Conservation (phyloP, 2,888 invertebrate species). For the Drosophila neonasuta region DNA sequence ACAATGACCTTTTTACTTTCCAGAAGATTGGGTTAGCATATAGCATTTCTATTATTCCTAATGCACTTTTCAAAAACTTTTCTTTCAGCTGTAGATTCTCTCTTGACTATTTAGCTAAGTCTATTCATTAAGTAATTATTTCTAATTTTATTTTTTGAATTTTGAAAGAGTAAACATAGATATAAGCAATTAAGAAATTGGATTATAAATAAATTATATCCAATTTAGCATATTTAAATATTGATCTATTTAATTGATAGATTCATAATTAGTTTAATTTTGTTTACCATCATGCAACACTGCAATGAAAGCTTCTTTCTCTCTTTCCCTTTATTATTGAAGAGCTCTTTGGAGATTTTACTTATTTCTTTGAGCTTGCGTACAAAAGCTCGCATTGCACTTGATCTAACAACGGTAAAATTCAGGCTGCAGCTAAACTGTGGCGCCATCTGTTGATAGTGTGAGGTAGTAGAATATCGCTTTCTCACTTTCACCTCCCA, state of each 20-base stretch:
- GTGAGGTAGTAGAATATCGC: neutral
- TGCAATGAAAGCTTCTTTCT: neutral
- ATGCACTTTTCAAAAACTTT: conserved; percentile 8
- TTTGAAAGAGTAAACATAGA: no score
- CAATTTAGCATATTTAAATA: no score
- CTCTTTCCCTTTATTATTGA: neutral
- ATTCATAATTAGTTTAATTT: neutral
- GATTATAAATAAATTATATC: no score
- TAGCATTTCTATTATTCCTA: neutral
- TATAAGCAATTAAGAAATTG: no score
- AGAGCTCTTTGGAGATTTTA: conserved; percentile 8
- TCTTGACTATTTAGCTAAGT: neutral
- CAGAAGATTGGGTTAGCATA: conserved; percentile 12
- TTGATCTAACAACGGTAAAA: conserved; percentile 24
- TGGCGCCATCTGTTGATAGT: conserved; percentile 29
- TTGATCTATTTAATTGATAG: no score
- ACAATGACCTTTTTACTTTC: conserved; percentile 50
- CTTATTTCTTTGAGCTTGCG: conserved; percentile 39
- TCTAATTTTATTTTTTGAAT: neutral
- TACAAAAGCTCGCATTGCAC: conserved; percentile 42
- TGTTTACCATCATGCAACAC: conserved; percentile 7
- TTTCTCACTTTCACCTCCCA: neutral
- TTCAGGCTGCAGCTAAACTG: conserved; percentile 31
- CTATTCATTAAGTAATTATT: neutral
- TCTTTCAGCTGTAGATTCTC: no score